Percentiles rank a stretch among this genome's conserved stretches.
These are phyloP conservation scores for Stegodyphus dumicola DNA, from an alignment of 1,140 invertebrate genomes.

Conservation along the genomic window DNA sequence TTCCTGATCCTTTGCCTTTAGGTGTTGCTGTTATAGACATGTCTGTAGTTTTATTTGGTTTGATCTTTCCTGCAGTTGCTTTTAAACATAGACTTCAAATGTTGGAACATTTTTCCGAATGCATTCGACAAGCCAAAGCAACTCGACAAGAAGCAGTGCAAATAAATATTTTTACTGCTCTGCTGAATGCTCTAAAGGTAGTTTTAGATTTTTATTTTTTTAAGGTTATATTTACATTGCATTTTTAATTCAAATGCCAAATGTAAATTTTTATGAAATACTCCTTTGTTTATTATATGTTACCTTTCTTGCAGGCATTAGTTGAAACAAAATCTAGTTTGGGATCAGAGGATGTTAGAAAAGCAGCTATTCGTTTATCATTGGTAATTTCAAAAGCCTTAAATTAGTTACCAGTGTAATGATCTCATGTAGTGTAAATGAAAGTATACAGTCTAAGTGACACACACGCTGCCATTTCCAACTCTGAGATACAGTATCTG, in stretches of 20 bases:
- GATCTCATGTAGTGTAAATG: no score
- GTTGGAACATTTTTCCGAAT: slow-evolving; percentile 95
- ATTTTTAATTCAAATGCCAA: no score
- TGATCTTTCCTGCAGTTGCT: slow-evolving; percentile 92
- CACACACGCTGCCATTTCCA: no score
- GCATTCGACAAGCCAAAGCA: slow-evolving; percentile 92
- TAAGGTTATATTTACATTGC: neutral
- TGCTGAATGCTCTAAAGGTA: slow-evolving; percentile 86
- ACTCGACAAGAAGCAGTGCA: slow-evolving; percentile 93
- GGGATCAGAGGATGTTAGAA: slow-evolving; percentile 90
- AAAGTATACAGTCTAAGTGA: no score
- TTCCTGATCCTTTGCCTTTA: slow-evolving; percentile 85
- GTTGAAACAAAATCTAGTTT: slow-evolving; percentile 87
- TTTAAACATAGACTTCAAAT: slow-evolving; percentile 97
- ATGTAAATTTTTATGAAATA: no score
- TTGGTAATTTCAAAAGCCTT: slow-evolving; percentile 63
- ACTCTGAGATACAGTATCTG: no score
- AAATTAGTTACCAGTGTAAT: no score
- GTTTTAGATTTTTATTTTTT: neutral
- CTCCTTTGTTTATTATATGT: neutral
- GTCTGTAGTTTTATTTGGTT: slow-evolving; percentile 91
- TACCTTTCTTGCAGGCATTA: slow-evolving; percentile 71
- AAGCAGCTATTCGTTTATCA: slow-evolving; percentile 83
- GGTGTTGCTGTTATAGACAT: slow-evolving; percentile 98
- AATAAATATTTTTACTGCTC: slow-evolving; percentile 95